A percentile compares a stretch with the other conserved stretches of the same genome.
Conservation (phyloP, 1,140 invertebrate species). For the Calycopis cecrops region DNA sequence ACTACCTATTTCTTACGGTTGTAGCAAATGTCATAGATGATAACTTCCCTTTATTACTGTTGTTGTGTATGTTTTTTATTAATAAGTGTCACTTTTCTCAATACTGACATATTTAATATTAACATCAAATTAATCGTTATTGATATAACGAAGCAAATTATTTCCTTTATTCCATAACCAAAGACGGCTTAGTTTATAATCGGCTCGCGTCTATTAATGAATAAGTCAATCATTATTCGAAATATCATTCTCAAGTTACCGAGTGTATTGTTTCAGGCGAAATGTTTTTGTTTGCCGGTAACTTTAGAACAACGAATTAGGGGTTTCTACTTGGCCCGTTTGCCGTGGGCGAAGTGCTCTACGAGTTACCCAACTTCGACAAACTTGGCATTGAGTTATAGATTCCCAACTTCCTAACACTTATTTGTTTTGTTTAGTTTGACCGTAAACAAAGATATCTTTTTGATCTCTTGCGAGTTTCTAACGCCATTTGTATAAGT, state of each 20-base stretch:
- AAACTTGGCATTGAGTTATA: conserved; percentile 73
- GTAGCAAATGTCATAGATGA: no score
- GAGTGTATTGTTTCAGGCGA: conserved; percentile 35
- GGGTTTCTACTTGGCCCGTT: conserved; percentile 48
- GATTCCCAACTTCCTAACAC: conserved; percentile 69
- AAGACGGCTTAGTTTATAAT: no score
- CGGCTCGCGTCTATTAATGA: no score
- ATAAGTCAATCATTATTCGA: no score
- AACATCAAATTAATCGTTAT: no score
- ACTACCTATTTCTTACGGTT: no score
- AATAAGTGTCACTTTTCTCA: no score
- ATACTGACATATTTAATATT: no score
- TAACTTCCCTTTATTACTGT: no score
- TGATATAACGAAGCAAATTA: no score
- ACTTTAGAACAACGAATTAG: conserved; percentile 57
- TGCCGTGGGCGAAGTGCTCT: conserved; percentile 50
- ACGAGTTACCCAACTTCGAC: conserved; percentile 56
- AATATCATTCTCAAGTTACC: conserved; percentile 29
- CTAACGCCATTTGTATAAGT: conserved; percentile 10
- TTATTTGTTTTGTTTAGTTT: conserved; percentile 69
- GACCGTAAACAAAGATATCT: conserved; percentile 65
- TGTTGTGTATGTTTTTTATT: no score
- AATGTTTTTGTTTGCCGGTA: conserved; percentile 65
- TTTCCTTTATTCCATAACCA: no score
- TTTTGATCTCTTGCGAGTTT: conserved; percentile 39